Base-by-base conservation (phyloP, 1,140 invertebrate genomes). In the Chymomyza costata region DNA sequence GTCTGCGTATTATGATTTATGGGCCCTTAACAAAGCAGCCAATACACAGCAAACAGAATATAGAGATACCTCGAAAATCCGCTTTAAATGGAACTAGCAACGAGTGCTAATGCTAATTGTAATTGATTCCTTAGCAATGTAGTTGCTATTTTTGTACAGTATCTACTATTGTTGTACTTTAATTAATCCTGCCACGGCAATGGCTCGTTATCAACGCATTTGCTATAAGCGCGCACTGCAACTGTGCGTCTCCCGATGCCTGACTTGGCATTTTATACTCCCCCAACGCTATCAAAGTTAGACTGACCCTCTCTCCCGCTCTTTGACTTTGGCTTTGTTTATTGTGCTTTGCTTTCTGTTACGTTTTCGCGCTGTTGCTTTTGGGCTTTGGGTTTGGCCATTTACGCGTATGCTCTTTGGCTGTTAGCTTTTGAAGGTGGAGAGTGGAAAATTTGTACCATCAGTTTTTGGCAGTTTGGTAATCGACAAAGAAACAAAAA, bases 371-470 rank as follows among this genome's bases (percentile, higher is more conserved):
- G n/a, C n/a, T n/a, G n/a, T n/a, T n/a, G n/a, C n/a, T n/a, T n/a
- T n/a, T n/a, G n/a, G n/a, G n/a, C n/a, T n/a, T n/a, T n/a, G n/a
- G 34, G 28, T 18, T 18, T 38, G 34, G 31, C 8, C 17, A 30
- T 25, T 51, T 30, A n/a, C n/a, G n/a, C n/a, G n/a, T n/a, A n/a
- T n/a, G n/a, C n/a, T 45, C 54, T 38, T 60, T 60, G 38, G 18
- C 51, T 18, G 8, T 45, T n/a, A 21, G 30, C 16, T 10, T 30
- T 11, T 30, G 16, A 32, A 10, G 6, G 25, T 7, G 8, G 15
- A 18, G n/a, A 53, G 28, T 46, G 56, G 50, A 53, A 53, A 59
- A 41, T 54, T 59, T 54, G 47, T 47, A n/a, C n/a, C n/a, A n/a
- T n/a, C n/a, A n/a, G n/a, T n/a, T n/a, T n/a, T n/a, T n/a, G n/a